These are phyloP conservation scores for Habrosyne pyritoides DNA, from an alignment of 2,888 invertebrate species.

Conservation along the genomic window DNA sequence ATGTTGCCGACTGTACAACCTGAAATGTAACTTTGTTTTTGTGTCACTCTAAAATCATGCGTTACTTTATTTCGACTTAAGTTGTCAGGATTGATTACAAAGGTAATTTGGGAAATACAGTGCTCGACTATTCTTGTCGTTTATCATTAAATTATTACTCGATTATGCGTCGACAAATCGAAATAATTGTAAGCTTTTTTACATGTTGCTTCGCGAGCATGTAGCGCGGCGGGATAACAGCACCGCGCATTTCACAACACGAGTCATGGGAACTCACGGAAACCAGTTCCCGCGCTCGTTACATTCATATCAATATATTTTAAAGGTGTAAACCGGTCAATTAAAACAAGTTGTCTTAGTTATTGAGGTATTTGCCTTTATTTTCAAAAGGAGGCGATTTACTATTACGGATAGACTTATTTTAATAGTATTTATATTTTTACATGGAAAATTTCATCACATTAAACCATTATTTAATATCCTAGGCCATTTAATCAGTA, in stretches of 20 bases:
- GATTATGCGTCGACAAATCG: background rate
- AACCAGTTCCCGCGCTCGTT: constrained; percentile 22
- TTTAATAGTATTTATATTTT: constrained; percentile 82
- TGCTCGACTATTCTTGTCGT: background rate
- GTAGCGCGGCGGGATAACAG: constrained; percentile 12
- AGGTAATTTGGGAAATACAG: background rate
- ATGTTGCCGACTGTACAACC: too few relatives aligned
- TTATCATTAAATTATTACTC: background rate
- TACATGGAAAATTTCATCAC: constrained; percentile 83
- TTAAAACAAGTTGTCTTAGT: constrained; percentile 69
- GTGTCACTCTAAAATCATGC: too few relatives aligned
- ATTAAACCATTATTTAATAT: constrained; percentile 70
- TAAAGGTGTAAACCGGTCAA: constrained; percentile 36
- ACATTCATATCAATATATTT: constrained; percentile 17
- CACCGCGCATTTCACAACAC: constrained; percentile 10
- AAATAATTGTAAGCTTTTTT: background rate
- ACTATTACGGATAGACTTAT: constrained; percentile 81
- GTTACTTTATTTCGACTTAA: too few relatives aligned
- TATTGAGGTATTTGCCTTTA: constrained; percentile 82
- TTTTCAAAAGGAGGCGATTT: constrained; percentile 81
- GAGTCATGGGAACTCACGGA: constrained; percentile 22
- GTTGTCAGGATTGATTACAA: too few relatives aligned
- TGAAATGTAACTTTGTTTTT: too few relatives aligned
- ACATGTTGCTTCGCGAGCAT: background rate
- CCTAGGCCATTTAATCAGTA: constrained; percentile 78